Conservation (phyloP, 2,888 invertebrate genomes). For the Galeruca laticollis region DNA sequence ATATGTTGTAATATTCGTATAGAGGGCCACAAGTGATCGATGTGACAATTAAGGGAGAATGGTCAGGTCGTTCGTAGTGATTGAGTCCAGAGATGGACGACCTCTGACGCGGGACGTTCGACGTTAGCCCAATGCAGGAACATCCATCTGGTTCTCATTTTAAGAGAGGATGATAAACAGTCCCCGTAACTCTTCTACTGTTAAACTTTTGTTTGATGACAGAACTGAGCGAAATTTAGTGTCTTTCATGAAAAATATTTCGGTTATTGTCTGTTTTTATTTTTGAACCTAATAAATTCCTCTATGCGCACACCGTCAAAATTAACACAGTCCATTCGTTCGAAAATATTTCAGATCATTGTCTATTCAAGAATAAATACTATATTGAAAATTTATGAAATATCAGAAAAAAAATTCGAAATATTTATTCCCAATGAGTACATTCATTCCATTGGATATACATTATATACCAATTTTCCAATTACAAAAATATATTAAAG, state of each 20-base stretch:
- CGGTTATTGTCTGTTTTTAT: background rate
- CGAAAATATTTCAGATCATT: no score
- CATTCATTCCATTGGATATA: no score
- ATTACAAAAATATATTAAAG: no score
- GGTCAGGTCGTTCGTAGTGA: constrained; percentile 58
- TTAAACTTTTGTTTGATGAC: constrained; percentile 3
- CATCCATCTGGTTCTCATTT: constrained; percentile 39
- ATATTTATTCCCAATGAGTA: no score
- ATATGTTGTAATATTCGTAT: constrained; percentile 59
- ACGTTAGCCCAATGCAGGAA: constrained; percentile 29
- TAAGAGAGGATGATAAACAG: constrained; percentile 33
- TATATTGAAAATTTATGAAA: no score
- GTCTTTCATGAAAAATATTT: background rate
- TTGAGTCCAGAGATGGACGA: constrained; percentile 60
- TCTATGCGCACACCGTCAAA: no score
- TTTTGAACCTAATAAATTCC: no score
- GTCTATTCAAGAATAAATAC: no score
- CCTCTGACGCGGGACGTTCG: constrained; percentile 42
- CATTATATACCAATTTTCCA: no score
- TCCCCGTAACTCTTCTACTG: constrained; percentile 10
- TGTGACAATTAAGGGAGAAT: constrained; percentile 61
- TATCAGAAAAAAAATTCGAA: no score
- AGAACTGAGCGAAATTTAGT: background rate
- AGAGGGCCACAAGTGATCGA: constrained; percentile 59
- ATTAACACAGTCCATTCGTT: no score